Evolutionary conservation across 2,888 invertebrate species (phyloP).

Genomic region (Dicyrtomina minuta): DNA sequence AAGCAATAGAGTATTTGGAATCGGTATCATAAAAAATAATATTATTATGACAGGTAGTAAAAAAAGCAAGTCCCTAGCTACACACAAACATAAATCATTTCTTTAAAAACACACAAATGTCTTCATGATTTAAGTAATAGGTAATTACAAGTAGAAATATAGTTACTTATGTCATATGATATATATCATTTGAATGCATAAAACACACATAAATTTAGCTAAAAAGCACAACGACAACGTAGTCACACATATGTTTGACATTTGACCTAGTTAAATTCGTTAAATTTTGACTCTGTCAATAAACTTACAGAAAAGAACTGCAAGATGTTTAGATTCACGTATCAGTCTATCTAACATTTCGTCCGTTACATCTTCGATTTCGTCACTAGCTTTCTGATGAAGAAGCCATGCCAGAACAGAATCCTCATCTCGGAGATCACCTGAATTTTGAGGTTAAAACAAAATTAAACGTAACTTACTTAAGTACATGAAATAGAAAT

Average conservation of each 20-base stretch:
- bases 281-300: too few relatives aligned
- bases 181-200: too few relatives aligned
- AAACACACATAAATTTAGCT: too few relatives aligned
- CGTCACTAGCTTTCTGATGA: conserved; percentile 56
- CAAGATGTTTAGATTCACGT: conserved; percentile 55
- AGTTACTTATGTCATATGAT: too few relatives aligned
- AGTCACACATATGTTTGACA: too few relatives aligned
- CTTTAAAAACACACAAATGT: not conserved
- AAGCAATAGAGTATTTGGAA: not conserved
- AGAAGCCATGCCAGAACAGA: conserved; percentile 57
- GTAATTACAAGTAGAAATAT: not conserved
- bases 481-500: not conserved
- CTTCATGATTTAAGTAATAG: not conserved
- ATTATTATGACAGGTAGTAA: too few relatives aligned
- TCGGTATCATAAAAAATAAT: too few relatives aligned
- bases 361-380: conserved; percentile 57
- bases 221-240: too few relatives aligned
- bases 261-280: too few relatives aligned
- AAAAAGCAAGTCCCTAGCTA: too few relatives aligned
- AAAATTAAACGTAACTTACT: not conserved
- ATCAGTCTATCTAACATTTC: conserved; percentile 57
- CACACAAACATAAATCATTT: too few relatives aligned
- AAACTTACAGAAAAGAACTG: conserved; percentile 57
- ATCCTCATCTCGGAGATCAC: conserved; percentile 55
- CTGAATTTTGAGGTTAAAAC: conserved; percentile 8